Evolutionary conservation across 2,888 invertebrate genomes (phyloP).

Genomic region (Epinotia demarniana): DNA sequence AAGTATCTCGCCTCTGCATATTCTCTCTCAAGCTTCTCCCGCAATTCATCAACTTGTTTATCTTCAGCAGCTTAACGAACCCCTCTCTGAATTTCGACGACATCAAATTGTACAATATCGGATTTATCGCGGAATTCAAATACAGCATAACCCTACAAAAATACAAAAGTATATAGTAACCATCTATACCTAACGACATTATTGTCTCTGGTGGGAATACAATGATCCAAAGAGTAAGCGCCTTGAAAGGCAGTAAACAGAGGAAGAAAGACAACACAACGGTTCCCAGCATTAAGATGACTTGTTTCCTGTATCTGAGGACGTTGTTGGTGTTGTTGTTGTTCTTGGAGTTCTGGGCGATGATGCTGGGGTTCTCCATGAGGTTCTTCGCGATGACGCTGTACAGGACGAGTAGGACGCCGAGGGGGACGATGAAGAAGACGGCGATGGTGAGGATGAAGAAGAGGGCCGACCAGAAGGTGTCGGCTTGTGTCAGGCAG

Average conservation of each 20-base stretch:
- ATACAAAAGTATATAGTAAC: conserved; percentile 92
- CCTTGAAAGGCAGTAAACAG: conserved; percentile 94
- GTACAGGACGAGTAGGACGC: conserved; percentile 92
- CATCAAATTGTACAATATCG: conserved; percentile 96
- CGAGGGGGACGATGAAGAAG: conserved; percentile 94
- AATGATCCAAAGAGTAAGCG: conserved; percentile 94
- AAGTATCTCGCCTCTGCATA: conserved; percentile 87
- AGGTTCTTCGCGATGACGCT: conserved; percentile 93
- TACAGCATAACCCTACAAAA: conserved; percentile 95
- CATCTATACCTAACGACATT: conserved; percentile 89
- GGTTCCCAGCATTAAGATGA: conserved; percentile 94
- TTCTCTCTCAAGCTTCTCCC: conserved; percentile 77
- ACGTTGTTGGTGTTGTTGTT: conserved; percentile 82
- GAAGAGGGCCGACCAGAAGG: conserved; percentile 91
- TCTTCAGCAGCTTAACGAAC: conserved; percentile 87
- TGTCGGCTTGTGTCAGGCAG: conserved; percentile 92
- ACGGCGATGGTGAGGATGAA: conserved; percentile 91
- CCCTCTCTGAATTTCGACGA: conserved; percentile 95
- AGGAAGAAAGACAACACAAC: conserved; percentile 96
- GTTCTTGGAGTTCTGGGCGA: conserved; percentile 84
- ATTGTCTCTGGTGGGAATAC: conserved; percentile 89
- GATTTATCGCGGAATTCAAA: conserved; percentile 96
- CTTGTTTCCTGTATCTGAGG: conserved; percentile 90
- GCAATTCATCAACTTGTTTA: conserved; percentile 77
- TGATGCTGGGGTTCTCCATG: conserved; percentile 91